Conservation (phyloP, 2,113 vertebrate species). For the Chlamydotis undulata region DNA sequence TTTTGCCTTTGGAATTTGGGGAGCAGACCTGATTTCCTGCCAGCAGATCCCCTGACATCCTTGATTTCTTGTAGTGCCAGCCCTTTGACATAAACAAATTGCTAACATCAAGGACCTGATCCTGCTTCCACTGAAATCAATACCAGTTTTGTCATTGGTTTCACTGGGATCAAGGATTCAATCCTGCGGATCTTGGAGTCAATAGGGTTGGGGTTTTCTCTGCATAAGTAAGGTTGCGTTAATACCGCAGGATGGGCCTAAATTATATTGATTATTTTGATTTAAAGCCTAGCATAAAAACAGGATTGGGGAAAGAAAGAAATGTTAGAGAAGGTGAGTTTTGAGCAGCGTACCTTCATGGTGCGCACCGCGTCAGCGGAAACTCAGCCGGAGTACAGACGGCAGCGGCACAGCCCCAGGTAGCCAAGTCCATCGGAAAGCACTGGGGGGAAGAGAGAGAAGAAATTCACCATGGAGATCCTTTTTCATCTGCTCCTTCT, state of each 20-base stretch:
- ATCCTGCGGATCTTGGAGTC: neutral
- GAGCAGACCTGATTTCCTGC: neutral
- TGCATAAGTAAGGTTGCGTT: neutral
- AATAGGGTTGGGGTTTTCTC: neutral
- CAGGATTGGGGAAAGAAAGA: neutral
- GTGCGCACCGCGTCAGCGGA: neutral
- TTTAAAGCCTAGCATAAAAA: neutral
- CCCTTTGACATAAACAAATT: neutral
- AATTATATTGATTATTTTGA: slow-evolving; percentile 4
- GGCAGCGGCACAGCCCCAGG: neutral
- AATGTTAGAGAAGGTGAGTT: neutral
- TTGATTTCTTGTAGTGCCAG: neutral
- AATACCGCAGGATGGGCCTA: neutral
- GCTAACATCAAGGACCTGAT: slow-evolving; percentile 13
- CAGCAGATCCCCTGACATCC: neutral
- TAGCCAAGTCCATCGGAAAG: neutral
- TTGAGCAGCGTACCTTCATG: neutral
- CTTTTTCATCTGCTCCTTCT: neutral
- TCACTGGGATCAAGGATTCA: slow-evolving; percentile 3
- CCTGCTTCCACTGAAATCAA: slow-evolving; percentile 14
- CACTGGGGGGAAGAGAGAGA: neutral
- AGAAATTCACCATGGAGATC: neutral
- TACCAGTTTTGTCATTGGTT: slow-evolving; percentile 8
- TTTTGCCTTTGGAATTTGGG: neutral
- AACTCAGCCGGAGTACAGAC: neutral